Percentiles rank a stretch among this genome's conserved stretches.
phyloP scores from a whole-genome alignment of 2,797 vertebrate species.

The Muscicapa striata region DNA sequence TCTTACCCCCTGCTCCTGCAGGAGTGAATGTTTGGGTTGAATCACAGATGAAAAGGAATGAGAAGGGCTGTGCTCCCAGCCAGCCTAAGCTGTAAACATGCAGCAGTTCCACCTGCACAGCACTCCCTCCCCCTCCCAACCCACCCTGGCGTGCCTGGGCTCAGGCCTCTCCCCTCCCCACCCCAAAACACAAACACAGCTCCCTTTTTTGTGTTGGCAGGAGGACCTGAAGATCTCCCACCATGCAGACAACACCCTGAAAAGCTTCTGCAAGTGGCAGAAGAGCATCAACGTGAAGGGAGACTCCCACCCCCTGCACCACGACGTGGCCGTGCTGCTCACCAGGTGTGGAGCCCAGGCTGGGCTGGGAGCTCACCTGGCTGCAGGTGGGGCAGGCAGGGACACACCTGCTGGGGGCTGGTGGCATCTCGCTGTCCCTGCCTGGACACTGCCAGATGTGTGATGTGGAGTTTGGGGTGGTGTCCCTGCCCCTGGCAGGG shows the following conservation, averaged over 20 bases:
- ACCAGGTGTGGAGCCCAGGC: constrained; percentile 82
- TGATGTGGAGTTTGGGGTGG: neutral
- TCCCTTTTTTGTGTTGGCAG: constrained; percentile 64
- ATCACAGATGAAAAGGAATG: neutral
- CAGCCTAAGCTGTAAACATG: neutral
- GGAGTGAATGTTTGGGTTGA: neutral
- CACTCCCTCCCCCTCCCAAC: neutral
- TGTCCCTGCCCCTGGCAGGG: neutral
- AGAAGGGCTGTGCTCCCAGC: neutral
- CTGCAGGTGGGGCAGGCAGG: neutral
- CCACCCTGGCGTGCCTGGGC: neutral
- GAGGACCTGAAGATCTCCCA: constrained; percentile 93
- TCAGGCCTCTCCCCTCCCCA: neutral
- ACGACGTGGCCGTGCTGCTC: constrained; percentile 91
- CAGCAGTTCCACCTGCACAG: neutral
- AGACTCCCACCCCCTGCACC: constrained; percentile 89
- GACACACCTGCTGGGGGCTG: neutral
- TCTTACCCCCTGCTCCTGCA: neutral
- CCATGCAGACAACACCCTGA: constrained; percentile 94
- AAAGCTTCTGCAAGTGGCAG: constrained; percentile 98
- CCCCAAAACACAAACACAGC: neutral
- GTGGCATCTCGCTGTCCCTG: neutral
- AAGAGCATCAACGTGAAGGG: constrained; percentile 91
- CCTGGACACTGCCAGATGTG: accelerated
- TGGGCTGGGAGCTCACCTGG: neutral